These are phyloP conservation scores for Cyprinus carpio DNA, from an alignment of 2,113 vertebrate genomes.

Conservation along the genomic window DNA sequence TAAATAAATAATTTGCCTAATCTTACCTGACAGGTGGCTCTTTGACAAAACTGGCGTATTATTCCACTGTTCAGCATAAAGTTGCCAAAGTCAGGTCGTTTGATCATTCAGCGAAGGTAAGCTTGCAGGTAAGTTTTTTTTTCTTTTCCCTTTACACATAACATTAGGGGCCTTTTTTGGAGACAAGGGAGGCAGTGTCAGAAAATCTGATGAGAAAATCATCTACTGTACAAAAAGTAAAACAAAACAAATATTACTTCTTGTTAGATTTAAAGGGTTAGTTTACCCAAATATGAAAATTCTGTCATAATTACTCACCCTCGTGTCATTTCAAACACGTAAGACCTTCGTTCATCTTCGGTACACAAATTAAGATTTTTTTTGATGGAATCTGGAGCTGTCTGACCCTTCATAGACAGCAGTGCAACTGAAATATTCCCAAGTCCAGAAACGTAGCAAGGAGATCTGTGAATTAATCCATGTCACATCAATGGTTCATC, in stretches of 20 bases:
- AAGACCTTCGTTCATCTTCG: no score
- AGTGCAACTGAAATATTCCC: no score
- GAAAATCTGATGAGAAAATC: background rate
- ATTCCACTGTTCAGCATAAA: slow-evolving; percentile 97
- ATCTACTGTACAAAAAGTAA: background rate
- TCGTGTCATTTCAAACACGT: no score
- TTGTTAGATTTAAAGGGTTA: background rate
- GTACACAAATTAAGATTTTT: no score
- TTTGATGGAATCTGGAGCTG: no score
- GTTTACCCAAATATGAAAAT: no score
- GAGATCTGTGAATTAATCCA: no score
- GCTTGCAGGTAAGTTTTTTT: slow-evolving; percentile 69
- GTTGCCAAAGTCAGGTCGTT: slow-evolving; percentile 96
- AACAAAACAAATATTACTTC: background rate
- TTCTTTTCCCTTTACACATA: background rate
- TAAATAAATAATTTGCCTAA: background rate
- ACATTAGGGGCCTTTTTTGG: background rate
- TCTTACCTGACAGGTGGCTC: slow-evolving; percentile 83
- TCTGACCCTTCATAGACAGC: no score
- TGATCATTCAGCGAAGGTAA: slow-evolving; percentile 86
- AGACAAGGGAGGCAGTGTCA: background rate
- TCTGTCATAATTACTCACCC: no score
- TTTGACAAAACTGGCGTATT: slow-evolving; percentile 96
- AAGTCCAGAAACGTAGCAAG: no score
- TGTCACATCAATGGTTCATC: no score